Evolutionary conservation across 1,140 invertebrate species (phyloP), one percentile per base, ranked within the genome.

Genomic region (Drosophila kanapiae): DNA sequence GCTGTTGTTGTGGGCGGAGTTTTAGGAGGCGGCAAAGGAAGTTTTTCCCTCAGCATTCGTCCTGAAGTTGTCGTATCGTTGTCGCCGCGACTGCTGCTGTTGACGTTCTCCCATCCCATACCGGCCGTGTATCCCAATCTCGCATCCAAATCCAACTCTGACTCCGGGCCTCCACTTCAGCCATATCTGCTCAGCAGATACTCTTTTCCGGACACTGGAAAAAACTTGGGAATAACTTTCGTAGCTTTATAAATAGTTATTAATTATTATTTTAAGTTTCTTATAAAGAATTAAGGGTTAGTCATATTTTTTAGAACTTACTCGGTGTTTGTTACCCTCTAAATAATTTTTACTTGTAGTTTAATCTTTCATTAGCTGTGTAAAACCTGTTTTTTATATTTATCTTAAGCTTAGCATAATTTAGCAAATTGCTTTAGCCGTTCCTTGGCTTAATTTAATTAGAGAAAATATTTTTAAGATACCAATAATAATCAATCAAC

Each of bases 31-130:
- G 10, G 57, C 74, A 8, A 43, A 43, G 61, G 80, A 87, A 88
- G 75, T 88, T 87, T 85, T 81, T 68, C 84, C 74, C 43, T 59
- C 71, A 61, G 70, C 70, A 82, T 77, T 86, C 80, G 75, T 64
- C 67, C 78, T 76, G 53, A 85, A 85, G 75, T 86, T 80, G 82
- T 85, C 69, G 75, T 87, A 75, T 69, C 78, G 57, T 64, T 77
- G 78, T 62, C 62, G 60, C 74, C 64, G 62, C 43, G 57, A 47
- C 75, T 78, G 60, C 62, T 70, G 80, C 62, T 63, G 80, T 80
- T 83, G 84, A 88, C 80, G 80, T 74, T 80, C 77, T 61, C 59
- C 78, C 63, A 47, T 56, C 54, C 38, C 51, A 37, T 31, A 31
- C 42, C 57, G 6, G 29, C 29, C 35, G 35, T 56, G 53, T 27